These are phyloP conservation scores for Fissipunctia ypsillon DNA, from an alignment of 2,888 invertebrate genomes.

Conservation along the genomic window DNA sequence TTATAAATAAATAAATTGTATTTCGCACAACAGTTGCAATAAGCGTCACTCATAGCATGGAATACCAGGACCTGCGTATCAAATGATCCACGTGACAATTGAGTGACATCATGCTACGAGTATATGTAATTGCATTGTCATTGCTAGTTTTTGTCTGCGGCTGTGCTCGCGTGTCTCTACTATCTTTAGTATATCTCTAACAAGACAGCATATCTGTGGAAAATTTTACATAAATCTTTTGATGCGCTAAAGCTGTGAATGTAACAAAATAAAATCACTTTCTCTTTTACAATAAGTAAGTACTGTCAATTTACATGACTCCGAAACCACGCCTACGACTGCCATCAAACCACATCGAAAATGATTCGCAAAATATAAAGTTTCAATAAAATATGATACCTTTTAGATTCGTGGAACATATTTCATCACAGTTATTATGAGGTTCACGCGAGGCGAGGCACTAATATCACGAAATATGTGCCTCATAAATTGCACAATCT, in stretches of 20 bases:
- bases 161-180: neutral
- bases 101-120: neutral
- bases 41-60: neutral
- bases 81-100: neutral
- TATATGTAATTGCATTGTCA: neutral
- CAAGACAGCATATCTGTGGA: neutral
- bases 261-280: neutral
- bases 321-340: neutral
- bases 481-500: constrained; percentile 55
- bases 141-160: neutral
- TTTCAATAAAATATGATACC: constrained; percentile 18
- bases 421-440: constrained; percentile 29
- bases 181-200: neutral
- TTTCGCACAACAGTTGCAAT: constrained; percentile 1
- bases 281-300: neutral
- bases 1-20: constrained; percentile 9
- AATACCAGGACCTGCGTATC: no score
- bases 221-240: neutral
- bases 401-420: constrained; percentile 26
- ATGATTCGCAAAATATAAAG: neutral
- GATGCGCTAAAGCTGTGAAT: neutral
- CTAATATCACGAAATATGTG: constrained; percentile 47
- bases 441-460: constrained; percentile 21
- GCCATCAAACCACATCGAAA: constrained; percentile 4
- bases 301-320: constrained; percentile 9